Percentiles rank a stretch among this genome's conserved stretches.
Conservation (phyloP, 64 coral and sea anemone genomes). For the Porites lutea region DNA sequence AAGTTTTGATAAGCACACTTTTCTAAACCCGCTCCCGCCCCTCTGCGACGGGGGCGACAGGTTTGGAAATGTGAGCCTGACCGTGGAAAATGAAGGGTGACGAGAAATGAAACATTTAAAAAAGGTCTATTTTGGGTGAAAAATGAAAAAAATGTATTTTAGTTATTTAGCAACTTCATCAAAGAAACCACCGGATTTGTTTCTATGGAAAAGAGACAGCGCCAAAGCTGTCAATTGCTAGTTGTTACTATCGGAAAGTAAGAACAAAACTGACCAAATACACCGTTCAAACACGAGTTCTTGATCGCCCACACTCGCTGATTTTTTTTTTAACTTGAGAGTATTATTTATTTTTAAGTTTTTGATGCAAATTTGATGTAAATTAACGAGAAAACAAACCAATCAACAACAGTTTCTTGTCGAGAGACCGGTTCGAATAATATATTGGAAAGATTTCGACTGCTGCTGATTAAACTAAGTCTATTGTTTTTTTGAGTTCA, state of each 20-base stretch:
- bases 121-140: too few relatives aligned
- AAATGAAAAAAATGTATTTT: too few relatives aligned
- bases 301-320: not conserved
- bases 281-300: not conserved
- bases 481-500: not conserved
- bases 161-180: too few relatives aligned
- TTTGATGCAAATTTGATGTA: not conserved
- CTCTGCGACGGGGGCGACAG: too few relatives aligned
- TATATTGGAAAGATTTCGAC: not conserved
- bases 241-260: not conserved
- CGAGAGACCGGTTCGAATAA: not conserved
- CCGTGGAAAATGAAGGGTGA: too few relatives aligned
- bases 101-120: too few relatives aligned
- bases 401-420: not conserved
- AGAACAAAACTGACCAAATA: not conserved
- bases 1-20: too few relatives aligned
- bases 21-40: too few relatives aligned
- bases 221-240: not conserved
- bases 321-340: not conserved
- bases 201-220: too few relatives aligned
- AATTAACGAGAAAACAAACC: not conserved
- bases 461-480: not conserved
- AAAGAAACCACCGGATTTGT: too few relatives aligned
- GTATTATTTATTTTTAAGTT: not conserved
- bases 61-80: too few relatives aligned